Evolutionary conservation across 2,888 invertebrate genomes (phyloP).

Genomic region (Drosophila picticornis): DNA sequence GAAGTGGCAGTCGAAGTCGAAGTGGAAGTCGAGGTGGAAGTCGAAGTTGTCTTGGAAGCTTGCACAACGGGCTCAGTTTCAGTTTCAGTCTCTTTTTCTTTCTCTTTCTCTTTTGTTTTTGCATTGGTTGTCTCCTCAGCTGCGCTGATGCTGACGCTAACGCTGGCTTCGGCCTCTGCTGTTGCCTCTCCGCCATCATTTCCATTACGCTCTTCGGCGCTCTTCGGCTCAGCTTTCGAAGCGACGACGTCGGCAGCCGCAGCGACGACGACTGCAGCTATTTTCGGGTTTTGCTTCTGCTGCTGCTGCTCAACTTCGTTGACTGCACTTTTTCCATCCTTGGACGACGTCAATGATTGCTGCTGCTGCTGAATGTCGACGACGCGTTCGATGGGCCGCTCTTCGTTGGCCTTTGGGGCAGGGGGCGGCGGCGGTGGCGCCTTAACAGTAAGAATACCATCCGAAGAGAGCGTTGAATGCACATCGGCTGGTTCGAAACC

Average conservation of each 20-base stretch:
- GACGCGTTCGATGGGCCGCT: constrained; percentile 86
- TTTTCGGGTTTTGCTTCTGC: constrained; percentile 42
- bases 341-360: constrained; percentile 53
- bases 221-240: constrained; percentile 29
- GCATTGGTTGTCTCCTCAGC: constrained; percentile 50
- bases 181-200: constrained; percentile 22
- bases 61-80: constrained; percentile 52
- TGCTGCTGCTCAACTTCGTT: constrained; percentile 47
- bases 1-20: constrained; percentile 29
- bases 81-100: constrained; percentile 39
- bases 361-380: constrained; percentile 87
- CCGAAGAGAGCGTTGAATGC: constrained; percentile 90
- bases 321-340: constrained; percentile 69
- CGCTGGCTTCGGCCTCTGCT: constrained; percentile 22
- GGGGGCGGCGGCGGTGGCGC: constrained; percentile 86
- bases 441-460: constrained; percentile 90
- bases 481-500: constrained; percentile 91
- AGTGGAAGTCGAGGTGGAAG: constrained; percentile 26
- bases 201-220: constrained; percentile 43
- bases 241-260: constrained; percentile 2
- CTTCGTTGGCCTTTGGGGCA: constrained; percentile 56
- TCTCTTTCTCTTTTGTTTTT: constrained; percentile 54
- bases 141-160: constrained; percentile 32
- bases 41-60: constrained; percentile 46
- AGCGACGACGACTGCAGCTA: constrained; percentile 30